Base-by-base conservation (phyloP, 2,888 invertebrate species). In the Folsomia manolachei region DNA sequence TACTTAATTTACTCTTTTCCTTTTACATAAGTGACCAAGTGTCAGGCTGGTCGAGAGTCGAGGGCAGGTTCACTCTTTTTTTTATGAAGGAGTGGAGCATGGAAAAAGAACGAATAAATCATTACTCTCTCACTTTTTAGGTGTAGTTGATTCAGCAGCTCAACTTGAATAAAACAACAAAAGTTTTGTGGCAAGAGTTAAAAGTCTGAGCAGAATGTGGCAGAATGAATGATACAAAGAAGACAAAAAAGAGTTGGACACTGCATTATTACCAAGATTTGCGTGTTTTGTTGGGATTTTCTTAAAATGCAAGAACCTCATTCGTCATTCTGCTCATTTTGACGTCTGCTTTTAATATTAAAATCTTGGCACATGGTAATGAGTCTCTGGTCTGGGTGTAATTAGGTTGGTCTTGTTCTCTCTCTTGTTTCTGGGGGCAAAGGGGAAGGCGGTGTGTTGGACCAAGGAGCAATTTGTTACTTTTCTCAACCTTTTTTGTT, bases 381-480 rank as follows among this genome's bases (percentile, higher is more conserved):
- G 62, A 24, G 25, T 39, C 39, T 39, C 39, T 9, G 39, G 14
- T 39, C 39, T n/a, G 39, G 7, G 4, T 39, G 39, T 39, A 9
- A 4, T 39, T 39, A 39, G 39, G 7, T 39, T 4, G 39, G 39
- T 39, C 39, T 14, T 39, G 7, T 4, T 39, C 39, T n/a, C 7
- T 39, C 39, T 4, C 14, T 39, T 39, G 4, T 14, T 39, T 39
- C 7, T 39, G 39, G 39, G 64, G 64, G 64, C 64, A 66, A 52
- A 39, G 39, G 39, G 39, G 39, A 66, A 66, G 66, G 66, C 66
- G 66, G 66, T 52, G 64, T 63, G 63, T 66, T 64, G 21, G n/a
- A 52, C 52, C 14, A 66, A 66, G 53, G 56, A 67, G 67, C 67
- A 67, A 67, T 67, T 67, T 67, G 67, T 67, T 23, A 67, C 67